phyloP scores from a whole-genome alignment of 1,140 invertebrate genomes.

The Aethina tumida region DNA sequence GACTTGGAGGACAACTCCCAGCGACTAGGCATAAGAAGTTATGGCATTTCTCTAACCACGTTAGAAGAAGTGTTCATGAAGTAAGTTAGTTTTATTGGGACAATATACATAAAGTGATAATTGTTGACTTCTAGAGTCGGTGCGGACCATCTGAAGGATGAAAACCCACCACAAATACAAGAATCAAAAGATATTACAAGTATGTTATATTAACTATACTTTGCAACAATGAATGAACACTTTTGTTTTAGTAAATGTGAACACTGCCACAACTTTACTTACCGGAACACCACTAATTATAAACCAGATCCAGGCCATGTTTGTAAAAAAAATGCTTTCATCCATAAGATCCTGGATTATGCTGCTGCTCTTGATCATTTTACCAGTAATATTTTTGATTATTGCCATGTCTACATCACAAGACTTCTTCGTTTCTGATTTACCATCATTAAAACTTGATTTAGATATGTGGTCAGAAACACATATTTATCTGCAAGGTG shows the following conservation, averaged over 20 bases:
- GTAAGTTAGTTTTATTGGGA: conserved; percentile 40
- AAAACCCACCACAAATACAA: conserved; percentile 12
- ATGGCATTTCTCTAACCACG: conserved; percentile 68
- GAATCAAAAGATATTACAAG: conserved; percentile 7
- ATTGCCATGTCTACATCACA: conserved; percentile 49
- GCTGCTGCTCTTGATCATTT: conserved; percentile 45
- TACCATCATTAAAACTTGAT: too few species aligned
- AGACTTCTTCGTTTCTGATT: too few species aligned
- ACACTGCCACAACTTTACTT: conserved; percentile 4
- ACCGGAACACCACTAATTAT: conserved; percentile 36
- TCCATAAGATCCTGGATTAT: conserved; percentile 45
- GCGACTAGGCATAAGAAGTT: conserved; percentile 52
- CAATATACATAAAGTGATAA: conserved; percentile 7
- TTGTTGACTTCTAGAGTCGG: conserved; percentile 36
- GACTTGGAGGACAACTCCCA: conserved; percentile 56
- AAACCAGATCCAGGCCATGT: conserved; percentile 53
- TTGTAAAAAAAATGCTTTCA: conserved; percentile 49
- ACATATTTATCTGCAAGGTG: too few species aligned
- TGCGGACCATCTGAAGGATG: conserved; percentile 31
- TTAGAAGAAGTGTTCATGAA: conserved; percentile 87
- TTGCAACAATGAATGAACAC: conserved; percentile 1
- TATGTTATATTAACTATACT: not conserved
- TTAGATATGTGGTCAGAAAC: too few species aligned
- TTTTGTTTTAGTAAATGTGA: conserved; percentile 15
- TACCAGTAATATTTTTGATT: conserved; percentile 49